Evolutionary conservation across 2,797 vertebrate genomes (phyloP).

Genomic region (Capromys pilorides): DNA sequence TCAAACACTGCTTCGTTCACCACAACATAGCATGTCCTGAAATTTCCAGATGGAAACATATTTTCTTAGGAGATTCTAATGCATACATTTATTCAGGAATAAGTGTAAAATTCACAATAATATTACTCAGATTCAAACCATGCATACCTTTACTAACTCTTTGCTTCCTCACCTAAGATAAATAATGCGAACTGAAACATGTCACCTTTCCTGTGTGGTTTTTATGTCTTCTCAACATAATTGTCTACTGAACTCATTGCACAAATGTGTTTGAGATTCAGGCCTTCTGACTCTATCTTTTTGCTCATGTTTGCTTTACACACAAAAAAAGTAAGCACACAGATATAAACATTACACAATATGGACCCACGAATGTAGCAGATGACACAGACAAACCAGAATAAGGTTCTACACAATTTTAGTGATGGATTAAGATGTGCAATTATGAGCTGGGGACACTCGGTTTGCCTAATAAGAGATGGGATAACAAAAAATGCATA

Average conservation of each 20-base stretch:
- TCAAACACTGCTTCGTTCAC: not conserved
- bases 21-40: not conserved
- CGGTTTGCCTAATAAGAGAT: not conserved
- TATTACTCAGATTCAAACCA: not conserved
- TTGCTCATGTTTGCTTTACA: not conserved
- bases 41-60: not conserved
- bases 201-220: not conserved
- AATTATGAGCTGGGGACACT: not conserved
- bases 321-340: too few relatives aligned
- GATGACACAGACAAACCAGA: not conserved
- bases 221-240: not conserved
- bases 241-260: too few relatives aligned
- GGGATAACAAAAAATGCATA: accelerated
- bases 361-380: too few relatives aligned
- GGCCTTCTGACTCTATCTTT: not conserved
- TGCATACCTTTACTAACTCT: not conserved
- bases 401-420: accelerated
- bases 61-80: not conserved
- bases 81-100: not conserved
- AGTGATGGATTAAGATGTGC: not conserved
- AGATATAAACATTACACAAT: not conserved
- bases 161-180: not conserved
- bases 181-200: not conserved
- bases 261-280: not conserved
- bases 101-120: not conserved